Evolutionary conservation across 2,113 vertebrate genomes (phyloP), one percentile per base, ranked within the genome.

Genomic region (Xenopus laevis): DNA sequence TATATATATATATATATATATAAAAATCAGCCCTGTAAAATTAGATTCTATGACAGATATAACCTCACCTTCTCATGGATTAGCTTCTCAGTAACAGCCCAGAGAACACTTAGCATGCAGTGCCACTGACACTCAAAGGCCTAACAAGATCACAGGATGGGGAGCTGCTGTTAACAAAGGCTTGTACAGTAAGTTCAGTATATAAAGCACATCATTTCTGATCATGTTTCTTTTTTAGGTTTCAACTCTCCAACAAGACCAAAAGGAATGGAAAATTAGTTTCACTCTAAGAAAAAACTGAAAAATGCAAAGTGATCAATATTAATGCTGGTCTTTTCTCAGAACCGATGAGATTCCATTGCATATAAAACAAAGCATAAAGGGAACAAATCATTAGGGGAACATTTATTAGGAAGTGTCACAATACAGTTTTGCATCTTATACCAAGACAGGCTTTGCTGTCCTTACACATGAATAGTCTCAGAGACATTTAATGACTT

Each of bases 301-400:
- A 40, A 55, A 55, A 55, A 55, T 55, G 53, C 16, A n/a, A 55
- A 55, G 4, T 18, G 8, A n/a, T 55, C 8, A 16, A 16, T 13
- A 63, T 17, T 63, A 40, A 33, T 63, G 61, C 23, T 16, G 30
- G 21, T 16, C 13, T 40, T 33, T 63, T 15, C 61, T 40, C 13
- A 18, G 20, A 33, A 63, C 30, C 33, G 53, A 74, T 64, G 53
- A 27, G 23, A 13, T 27, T 10, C 8, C 53, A 16, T 55, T 55
- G 8, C 53, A 55, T 55, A 55, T 55, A 8, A 55, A n/a, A 16
- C 53, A 55, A 18, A 55, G 10, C 15, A 55, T 55, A 55, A 40
- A 58, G 40, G 30, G 71, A 72, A 65, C 71, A 45, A 72, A 45
- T 45, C 12, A 30, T 53, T 30, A 65, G 53, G 23, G 64, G 53